Percentiles rank a stretch among this genome's conserved stretches.
phyloP scores from a whole-genome alignment of 2,113 vertebrate species.

The Anarhynchus alexandrinus region DNA sequence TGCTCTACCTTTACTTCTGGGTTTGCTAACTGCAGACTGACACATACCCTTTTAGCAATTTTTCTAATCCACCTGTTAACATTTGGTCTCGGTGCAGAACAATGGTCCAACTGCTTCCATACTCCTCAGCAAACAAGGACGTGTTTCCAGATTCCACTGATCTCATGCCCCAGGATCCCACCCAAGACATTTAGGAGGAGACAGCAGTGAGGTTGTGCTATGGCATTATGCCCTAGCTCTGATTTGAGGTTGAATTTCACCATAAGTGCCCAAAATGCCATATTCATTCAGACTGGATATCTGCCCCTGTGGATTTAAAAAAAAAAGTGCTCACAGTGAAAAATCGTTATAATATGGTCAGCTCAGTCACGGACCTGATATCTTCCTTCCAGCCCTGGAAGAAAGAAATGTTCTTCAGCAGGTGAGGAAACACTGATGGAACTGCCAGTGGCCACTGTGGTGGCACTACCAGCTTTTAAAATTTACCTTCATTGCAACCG shows the following conservation, averaged over 20 bases:
- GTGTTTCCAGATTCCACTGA: not conserved
- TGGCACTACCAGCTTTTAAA: not conserved
- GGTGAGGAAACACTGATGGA: not conserved
- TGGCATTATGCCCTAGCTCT: not conserved
- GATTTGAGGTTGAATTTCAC: not conserved
- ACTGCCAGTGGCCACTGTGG: not conserved
- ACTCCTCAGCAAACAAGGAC: not conserved
- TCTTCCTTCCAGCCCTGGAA: not conserved
- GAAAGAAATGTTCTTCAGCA: not conserved
- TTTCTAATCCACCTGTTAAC: not conserved
- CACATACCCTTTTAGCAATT: not conserved
- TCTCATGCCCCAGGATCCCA: not conserved
- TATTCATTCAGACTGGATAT: not conserved
- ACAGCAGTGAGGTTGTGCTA: not conserved
- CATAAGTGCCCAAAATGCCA: accelerated
- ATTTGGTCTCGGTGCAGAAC: not conserved
- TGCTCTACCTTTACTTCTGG: not conserved
- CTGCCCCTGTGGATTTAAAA: not conserved
- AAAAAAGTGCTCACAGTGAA: not conserved
- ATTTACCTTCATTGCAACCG: not conserved
- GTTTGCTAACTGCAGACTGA: not conserved
- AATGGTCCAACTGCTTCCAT: not conserved
- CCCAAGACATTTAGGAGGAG: not conserved
- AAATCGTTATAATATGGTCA: not conserved
- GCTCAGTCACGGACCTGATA: not conserved